Conservation (phyloP, 2,797 vertebrate species). For the Phrynocephalus forsythii region DNA sequence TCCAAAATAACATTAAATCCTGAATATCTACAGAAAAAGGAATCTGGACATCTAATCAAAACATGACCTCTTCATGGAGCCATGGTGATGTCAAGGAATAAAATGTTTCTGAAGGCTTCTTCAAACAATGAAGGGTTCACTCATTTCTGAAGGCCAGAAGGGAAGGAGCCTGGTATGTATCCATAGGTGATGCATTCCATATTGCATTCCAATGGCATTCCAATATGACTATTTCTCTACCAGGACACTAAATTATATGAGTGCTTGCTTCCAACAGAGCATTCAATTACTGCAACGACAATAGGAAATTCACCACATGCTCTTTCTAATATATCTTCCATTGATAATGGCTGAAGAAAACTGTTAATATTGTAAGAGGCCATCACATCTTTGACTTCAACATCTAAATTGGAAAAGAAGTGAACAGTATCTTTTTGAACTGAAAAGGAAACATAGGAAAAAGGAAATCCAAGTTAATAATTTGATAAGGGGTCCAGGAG, state of each 20-base stretch:
- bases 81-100: too few relatives aligned
- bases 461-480: background rate
- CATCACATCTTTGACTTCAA: conserved; percentile 88
- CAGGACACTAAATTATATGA: conserved; percentile 62
- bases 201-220: conserved; percentile 74
- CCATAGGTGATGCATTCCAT: too few relatives aligned
- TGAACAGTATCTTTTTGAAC: conserved; percentile 81
- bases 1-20: too few relatives aligned
- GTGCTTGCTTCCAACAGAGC: conserved; percentile 63
- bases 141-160: too few relatives aligned
- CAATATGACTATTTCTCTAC: conserved; percentile 81
- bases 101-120: too few relatives aligned
- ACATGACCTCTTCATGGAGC: too few relatives aligned
- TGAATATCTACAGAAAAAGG: too few relatives aligned
- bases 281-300: conserved; percentile 82
- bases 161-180: too few relatives aligned
- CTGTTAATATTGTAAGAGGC: conserved; percentile 76
- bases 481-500: background rate
- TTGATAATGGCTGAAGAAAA: conserved; percentile 82
- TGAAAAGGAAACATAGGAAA: conserved; percentile 68
- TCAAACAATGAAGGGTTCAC: too few relatives aligned
- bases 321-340: conserved; percentile 81
- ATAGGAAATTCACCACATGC: conserved; percentile 81
- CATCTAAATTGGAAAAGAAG: conserved; percentile 85
- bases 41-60: too few relatives aligned